Conservation (phyloP, 2,113 vertebrate genomes). For the Rhinopomastus cyanomelas region DNA sequence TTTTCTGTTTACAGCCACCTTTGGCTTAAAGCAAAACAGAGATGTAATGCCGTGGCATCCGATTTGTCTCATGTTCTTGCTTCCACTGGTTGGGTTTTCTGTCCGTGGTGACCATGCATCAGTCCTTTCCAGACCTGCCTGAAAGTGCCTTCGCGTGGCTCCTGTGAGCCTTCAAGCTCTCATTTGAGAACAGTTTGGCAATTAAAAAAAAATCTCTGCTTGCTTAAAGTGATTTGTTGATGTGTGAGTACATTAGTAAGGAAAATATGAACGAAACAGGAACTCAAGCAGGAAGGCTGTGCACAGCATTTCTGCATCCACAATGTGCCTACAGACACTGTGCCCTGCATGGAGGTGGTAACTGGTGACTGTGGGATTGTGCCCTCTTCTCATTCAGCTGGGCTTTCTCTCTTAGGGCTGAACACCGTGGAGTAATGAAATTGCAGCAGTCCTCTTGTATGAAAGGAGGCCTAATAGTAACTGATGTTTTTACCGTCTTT, state of each 20-base stretch:
- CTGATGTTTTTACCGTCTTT: not conserved
- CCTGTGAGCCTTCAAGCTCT: not conserved
- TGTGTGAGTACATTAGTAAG: not conserved
- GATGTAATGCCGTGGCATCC: fast-evolving
- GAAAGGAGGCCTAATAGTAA: not conserved
- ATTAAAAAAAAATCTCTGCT: not conserved
- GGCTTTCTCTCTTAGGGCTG: not conserved
- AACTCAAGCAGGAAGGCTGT: not conserved
- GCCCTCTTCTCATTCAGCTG: not conserved
- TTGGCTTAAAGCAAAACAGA: not conserved
- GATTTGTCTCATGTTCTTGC: not conserved
- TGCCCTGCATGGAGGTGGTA: not conserved
- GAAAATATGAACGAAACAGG: not conserved
- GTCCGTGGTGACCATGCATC: not conserved
- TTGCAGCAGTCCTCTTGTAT: not conserved
- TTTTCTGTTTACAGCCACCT: not conserved
- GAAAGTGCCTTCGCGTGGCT: not conserved
- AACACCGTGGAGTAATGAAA: not conserved
- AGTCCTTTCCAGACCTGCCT: not conserved
- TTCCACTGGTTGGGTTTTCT: not conserved
- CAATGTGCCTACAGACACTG: fast-evolving
- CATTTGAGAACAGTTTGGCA: conserved; percentile 21
- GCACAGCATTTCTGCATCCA: not conserved
- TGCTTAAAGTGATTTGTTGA: not conserved
- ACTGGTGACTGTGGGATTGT: not conserved